Base-by-base conservation (phyloP, 1,140 invertebrate species). In the Asbolus verrucosus region DNA sequence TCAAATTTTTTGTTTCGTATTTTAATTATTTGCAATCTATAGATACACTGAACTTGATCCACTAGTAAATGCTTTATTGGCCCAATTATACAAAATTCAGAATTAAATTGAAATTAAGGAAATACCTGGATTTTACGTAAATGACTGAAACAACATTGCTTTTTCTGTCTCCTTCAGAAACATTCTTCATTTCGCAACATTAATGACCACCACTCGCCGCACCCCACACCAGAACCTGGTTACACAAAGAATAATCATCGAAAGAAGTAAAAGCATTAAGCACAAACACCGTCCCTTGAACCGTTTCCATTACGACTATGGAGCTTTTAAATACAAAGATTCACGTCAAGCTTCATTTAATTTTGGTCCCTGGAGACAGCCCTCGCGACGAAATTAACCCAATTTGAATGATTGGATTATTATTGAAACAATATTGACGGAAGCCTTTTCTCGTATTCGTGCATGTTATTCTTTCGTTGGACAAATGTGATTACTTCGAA, bases 361-460 rank as follows among this genome's bases (percentile, higher is more conserved):
- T 36, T 36, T 36, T 11, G 33, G 2, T 36, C n/a, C n/a, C 33
- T 3, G 24, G 24, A 27, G 24, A 27, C 24, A 8, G 3, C 33
- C 33, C n/a, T 36, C 6, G 33, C 6, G 33, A 36, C 2, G 4
- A 36, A 36, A 41, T 41, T 24, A 50, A 50, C 16, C 43, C 19
- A 11, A 24, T 41, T 41, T 14, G 39, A 16, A 38, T 38, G 4
- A 8, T 46, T 19, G 19, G 41, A 46, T 46, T 3, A 27, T 46
- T 46, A 9, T 8, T 18, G n/a, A n/a, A 27, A 8, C 24, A 27
- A 4, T n/a, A 11, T 36, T 11, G 33, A 36, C 33, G 18, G 43
- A 30, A 54, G 46, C 46, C 46, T 54, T 54, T 54, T 54, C 46
- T 54, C 46, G 3, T 3, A 27, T 27, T 27, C 24, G 24, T 27